These are phyloP conservation scores for Macrobrachium nipponense DNA, from an alignment of 1,140 invertebrate genomes.

Conservation along the genomic window DNA sequence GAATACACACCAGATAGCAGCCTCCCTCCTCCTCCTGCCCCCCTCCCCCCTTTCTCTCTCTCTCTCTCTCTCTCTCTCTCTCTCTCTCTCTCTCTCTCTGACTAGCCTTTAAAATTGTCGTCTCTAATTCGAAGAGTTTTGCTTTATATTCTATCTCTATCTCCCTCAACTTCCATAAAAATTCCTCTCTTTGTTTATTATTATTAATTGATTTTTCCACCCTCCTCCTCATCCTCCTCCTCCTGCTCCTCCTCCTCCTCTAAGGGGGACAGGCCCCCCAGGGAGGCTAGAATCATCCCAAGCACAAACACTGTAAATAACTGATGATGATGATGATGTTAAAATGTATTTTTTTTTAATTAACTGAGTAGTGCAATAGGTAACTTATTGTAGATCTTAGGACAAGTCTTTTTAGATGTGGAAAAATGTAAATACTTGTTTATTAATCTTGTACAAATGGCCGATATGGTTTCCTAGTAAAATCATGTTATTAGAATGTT, in stretches of 20 bases:
- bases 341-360: conserved; percentile 41
- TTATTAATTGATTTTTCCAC: too few species aligned
- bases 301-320: conserved; percentile 55
- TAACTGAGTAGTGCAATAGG: conserved; percentile 61
- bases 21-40: background rate
- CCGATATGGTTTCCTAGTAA: conserved; percentile 53
- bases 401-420: conserved; percentile 29
- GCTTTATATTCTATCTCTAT: too few species aligned
- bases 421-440: conserved; percentile 40
- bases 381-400: conserved; percentile 54
- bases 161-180: too few species aligned
- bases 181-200: too few species aligned
- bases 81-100: too few species aligned
- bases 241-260: background rate
- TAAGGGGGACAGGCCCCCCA: background rate
- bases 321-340: background rate
- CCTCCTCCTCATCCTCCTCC: background rate
- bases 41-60: background rate
- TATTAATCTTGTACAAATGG: conserved; percentile 57
- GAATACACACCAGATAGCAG: too few species aligned
- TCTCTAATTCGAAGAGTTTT: too few species aligned
- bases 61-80: background rate
- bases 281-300: background rate
- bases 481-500: conserved; percentile 28
- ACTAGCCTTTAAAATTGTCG: too few species aligned